Evolutionary conservation across 2,797 vertebrate genomes (phyloP).

Genomic region (Carcharodon carcharias): DNA sequence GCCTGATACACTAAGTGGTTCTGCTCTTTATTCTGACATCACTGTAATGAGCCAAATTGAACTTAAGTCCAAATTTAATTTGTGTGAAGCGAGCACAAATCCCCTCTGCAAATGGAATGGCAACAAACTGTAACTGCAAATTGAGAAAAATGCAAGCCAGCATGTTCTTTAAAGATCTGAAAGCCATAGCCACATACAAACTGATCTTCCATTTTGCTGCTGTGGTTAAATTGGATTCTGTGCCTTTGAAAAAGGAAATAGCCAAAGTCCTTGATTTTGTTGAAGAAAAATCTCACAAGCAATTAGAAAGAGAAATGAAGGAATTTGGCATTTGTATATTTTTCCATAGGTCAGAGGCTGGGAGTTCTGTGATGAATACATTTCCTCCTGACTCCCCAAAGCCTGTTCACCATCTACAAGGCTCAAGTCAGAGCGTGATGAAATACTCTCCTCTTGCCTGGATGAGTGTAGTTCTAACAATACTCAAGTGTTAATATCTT

Average conservation of each 20-base stretch:
- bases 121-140: not conserved
- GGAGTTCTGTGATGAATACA: not conserved
- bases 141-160: not conserved
- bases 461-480: not conserved
- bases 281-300: not conserved
- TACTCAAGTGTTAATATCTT: not conserved
- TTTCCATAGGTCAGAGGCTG: not conserved
- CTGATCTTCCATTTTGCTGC: not conserved
- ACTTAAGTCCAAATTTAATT: not conserved
- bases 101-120: not conserved
- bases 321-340: not conserved
- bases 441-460: not conserved
- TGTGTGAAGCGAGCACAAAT: not conserved
- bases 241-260: not conserved
- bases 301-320: not conserved
- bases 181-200: not conserved
- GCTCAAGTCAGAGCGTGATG: not conserved
- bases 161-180: not conserved
- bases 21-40: not conserved
- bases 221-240: not conserved
- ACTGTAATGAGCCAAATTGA: not conserved
- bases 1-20: not conserved
- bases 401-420: not conserved
- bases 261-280: not conserved
- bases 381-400: not conserved